Evolutionary conservation across 2,888 invertebrate genomes (phyloP).

Genomic region (Trichogramma dendrolimi): DNA sequence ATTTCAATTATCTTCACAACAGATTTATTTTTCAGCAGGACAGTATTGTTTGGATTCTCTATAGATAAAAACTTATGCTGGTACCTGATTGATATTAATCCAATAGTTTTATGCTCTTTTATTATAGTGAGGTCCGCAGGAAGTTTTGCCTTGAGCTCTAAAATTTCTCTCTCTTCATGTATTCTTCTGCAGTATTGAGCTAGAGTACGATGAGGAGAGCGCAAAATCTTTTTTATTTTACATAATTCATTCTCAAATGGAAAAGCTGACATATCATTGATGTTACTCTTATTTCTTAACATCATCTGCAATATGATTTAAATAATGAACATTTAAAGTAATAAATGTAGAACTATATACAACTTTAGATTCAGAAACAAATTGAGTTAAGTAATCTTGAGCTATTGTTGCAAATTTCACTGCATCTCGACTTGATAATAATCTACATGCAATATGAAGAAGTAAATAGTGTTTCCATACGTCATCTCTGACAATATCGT

Average conservation of each 20-base stretch:
- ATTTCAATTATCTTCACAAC: too few relatives aligned
- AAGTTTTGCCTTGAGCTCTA: too few relatives aligned
- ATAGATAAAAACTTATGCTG: too few relatives aligned
- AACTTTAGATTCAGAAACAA: conserved; percentile 5
- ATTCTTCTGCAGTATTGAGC: conserved; percentile 23
- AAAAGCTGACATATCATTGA: conserved; percentile 21
- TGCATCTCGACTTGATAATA: conserved; percentile 19
- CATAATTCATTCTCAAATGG: conserved; percentile 22
- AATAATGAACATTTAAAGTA: conserved; percentile 25
- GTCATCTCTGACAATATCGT: conserved; percentile 6
- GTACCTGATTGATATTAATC: too few relatives aligned
- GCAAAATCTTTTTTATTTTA: conserved; percentile 20
- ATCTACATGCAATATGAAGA: conserved; percentile 15
- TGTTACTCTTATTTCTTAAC: conserved; percentile 16
- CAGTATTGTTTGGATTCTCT: too few relatives aligned
- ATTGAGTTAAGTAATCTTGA: conserved; percentile 15
- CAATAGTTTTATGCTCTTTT: too few relatives aligned
- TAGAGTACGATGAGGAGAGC: conserved; percentile 17
- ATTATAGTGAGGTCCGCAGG: too few relatives aligned
- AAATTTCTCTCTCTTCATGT: too few relatives aligned
- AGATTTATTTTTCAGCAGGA: too few relatives aligned
- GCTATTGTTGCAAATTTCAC: conserved; percentile 10
- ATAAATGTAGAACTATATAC: conserved; percentile 17
- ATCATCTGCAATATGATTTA: conserved; percentile 25
- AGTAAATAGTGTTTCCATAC: conserved; percentile 23